Evolutionary conservation across 2,113 vertebrate species (phyloP), one percentile per base, ranked within the genome.

Genomic region (Macquaria ambigua): DNA sequence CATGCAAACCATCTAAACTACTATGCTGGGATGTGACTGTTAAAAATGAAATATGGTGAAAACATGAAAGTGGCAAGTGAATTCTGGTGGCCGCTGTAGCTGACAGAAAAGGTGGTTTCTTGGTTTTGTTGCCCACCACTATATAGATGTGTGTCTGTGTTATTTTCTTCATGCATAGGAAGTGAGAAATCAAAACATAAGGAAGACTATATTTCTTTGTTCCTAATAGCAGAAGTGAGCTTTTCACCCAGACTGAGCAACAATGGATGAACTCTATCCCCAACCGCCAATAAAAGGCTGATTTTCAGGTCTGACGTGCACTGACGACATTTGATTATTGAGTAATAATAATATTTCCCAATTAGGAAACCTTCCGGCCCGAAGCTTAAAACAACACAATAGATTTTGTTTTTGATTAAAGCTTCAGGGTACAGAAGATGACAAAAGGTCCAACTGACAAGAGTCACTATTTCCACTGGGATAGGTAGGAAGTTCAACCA

Each of bases 301-400:
- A 71, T 50, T 79, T 76, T 76, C 70, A 72, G 55, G 75, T 89
- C 50, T 72, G 43, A 62, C 68, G 56, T 78, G 70, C 16, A 18
- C 10, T 14, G 34, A 34, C 28, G 50, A 34, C 4, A 53, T 37
- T 8, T 3, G 1, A 59, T 69, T 28, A 71, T 75, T 71, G 58
- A 55, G 14, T 28, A 67, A 81, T 37, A 55, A 62, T n/a, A 18
- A 31, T 39, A 34, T 59, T 0, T 8, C 23, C 28, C 39, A 21
- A 7, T 7, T 10, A 9, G 58, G n/a, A 20, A 67, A 52, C 20
- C 56, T 71, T 55, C 79, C 52, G 3, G 25, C 8, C 70, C 48
- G 0, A 80, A 34, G n/a, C 39, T 8, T 15, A 56, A 39, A 56
- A 2, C 46, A 61, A 8, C 72, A 81, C 37, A 82, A 74, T n/a